Base-by-base conservation (phyloP, 2,797 vertebrate species). In the Cheirogaleus major region DNA sequence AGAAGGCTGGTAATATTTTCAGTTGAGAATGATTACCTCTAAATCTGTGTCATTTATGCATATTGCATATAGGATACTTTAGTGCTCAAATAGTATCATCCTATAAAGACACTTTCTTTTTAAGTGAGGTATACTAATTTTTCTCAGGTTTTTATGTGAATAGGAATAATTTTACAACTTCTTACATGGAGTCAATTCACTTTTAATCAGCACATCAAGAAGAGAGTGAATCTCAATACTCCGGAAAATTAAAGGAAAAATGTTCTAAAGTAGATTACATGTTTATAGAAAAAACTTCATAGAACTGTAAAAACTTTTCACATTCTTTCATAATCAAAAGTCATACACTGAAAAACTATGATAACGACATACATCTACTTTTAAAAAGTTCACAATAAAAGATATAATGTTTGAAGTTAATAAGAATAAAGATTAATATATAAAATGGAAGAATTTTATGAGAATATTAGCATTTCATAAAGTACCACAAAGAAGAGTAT, bases 301-400 rank as follows among this genome's bases (percentile, higher is more conserved):
- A 91, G 32, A 95, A 91, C 1, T 69, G 2, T 78, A 69, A 70
- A 72, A 48, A 22, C 0, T 67, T 32, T 67, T 63, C 10, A 48
- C 9, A 76, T 67, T 0, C 20, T 91, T 95, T 87, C 48, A 91
- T 59, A 94, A 70, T 30, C 17, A 82, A 75, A 96, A 96, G 12
- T 80, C 84, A 45, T 2, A 52, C 1, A 41, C 2, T 91, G 61
- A 59, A 89, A 91, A 61, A 45, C 32, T 89, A 27, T 27, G 35
- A 81, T 4, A 52, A 52, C 14, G 70, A 55, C 72, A n/a, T 48
- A 63, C 3, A 83, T 61, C 12, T 75, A 76, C 10, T 69, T 81
- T 52, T 65, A 20, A 88, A 94, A 85, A 95, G 70, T 63, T 93
- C 76, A 89, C 25, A 41, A 85, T 45, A 63, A 87, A 92, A 88